Base-by-base conservation (phyloP, 2,113 vertebrate genomes). In the Electrona antarctica region DNA sequence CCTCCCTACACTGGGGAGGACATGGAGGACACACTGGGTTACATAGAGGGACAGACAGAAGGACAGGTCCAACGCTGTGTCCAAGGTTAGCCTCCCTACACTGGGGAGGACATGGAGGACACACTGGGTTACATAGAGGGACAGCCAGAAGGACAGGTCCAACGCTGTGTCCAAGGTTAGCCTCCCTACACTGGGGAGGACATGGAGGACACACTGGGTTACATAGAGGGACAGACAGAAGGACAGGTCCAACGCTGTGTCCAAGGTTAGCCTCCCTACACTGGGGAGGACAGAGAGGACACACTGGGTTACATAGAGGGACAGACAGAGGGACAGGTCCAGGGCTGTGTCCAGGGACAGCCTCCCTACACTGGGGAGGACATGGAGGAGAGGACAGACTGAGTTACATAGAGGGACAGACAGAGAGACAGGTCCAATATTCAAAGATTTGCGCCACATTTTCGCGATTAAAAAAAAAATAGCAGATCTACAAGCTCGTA, bases 211-310 rank as follows among this genome's bases (percentile, higher is more conserved):
- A 33, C 2, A 33, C 29, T 33, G 29, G 29, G 29, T 33, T 33
- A 33, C 29, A 33, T n/a, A n/a, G n/a, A n/a, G n/a, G 77, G 92
- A 95, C 88, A 98, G 85, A 73, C 97, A 98, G 6, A 95, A 82
- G 0, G 92, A 93, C 84, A 98, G 91, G 74, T 96, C 94, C 78
- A 98, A 87, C 62, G 96, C 96, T 62, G 94, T 95, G 78, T 96
- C 94, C 88, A 97, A 89, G 0, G 90, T 81, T n/a, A 96, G 57
- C 70, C 93, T 96, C 65, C 90, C 93, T 7, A 94, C 80, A 65
- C 96, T 97, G 87, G 55, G n/a, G n/a, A n/a, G n/a, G n/a, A n/a
- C n/a, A n/a, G n/a, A n/a, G n/a, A 28, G 60, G 12, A 21, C 10
- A 69, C 28, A 11, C 45, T 21, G 21, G 21, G 21, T 21, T 21